Evolutionary conservation across 2,113 vertebrate species (phyloP).

Genomic region (Megaleporinus macrocephalus): DNA sequence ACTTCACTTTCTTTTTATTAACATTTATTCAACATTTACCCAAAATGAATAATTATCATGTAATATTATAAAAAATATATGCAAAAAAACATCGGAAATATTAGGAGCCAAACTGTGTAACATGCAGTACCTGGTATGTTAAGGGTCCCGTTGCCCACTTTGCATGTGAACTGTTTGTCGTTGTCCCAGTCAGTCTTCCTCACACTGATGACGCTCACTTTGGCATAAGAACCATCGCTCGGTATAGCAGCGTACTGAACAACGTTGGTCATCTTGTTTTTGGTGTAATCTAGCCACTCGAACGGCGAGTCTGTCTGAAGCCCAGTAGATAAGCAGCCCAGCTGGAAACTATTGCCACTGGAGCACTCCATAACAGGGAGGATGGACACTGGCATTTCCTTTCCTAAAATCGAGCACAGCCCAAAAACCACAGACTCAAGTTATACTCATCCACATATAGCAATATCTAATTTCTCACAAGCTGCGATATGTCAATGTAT

Average conservation of each 20-base stretch:
- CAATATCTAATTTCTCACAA: no score
- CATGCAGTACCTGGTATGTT: background rate
- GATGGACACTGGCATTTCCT: background rate
- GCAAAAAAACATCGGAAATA: no score
- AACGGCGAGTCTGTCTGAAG: background rate
- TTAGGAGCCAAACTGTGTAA: no score
- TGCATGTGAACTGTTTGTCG: background rate
- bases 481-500: no score
- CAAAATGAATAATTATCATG: no score
- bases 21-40: no score
- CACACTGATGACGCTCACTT: slow-evolving; percentile 14
- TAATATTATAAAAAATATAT: no score
- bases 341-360: background rate
- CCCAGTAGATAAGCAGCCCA: slow-evolving; percentile 15
- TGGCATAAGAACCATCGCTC: background rate
- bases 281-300: background rate
- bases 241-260: background rate
- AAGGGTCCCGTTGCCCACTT: background rate
- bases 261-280: background rate
- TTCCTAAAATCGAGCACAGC: background rate
- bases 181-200: background rate
- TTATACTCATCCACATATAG: no score
- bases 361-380: background rate
- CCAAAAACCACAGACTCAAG: no score
- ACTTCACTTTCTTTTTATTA: no score